phyloP scores from a whole-genome alignment of 2,888 invertebrate species.

The Gibbula magus region DNA sequence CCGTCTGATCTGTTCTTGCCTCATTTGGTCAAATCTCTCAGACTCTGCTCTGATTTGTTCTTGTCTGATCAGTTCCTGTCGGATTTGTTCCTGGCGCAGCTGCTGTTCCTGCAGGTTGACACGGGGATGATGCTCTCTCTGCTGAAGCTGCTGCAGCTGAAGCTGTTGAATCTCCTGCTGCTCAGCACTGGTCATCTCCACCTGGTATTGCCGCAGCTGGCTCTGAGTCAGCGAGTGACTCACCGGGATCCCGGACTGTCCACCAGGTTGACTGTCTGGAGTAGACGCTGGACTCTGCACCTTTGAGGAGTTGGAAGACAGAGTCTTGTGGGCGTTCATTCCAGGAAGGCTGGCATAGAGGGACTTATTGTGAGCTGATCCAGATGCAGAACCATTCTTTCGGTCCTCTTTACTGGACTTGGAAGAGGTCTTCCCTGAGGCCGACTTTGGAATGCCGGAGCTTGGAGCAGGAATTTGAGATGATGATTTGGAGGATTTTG shows the following conservation, averaged over 20 bases:
- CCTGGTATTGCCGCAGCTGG: neutral
- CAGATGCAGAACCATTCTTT: slow-evolving; percentile 41
- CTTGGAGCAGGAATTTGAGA: slow-evolving; percentile 44
- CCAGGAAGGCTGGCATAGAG: slow-evolving; percentile 41
- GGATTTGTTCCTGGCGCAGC: slow-evolving; percentile 29
- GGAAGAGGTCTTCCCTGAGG: slow-evolving; percentile 39
- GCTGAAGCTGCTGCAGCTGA: slow-evolving; percentile 34
- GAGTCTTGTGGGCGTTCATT: slow-evolving; percentile 30
- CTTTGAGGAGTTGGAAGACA: slow-evolving; percentile 33
- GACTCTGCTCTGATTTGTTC: slow-evolving; percentile 17
- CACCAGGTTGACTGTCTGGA: slow-evolving; percentile 19
- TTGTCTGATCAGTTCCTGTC: slow-evolving; percentile 21
- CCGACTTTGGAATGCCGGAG: slow-evolving; percentile 60
- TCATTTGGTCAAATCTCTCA: slow-evolving; percentile 15
- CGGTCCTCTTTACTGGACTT: slow-evolving; percentile 61
- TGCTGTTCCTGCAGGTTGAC: slow-evolving; percentile 38
- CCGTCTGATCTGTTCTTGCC: slow-evolving; percentile 11
- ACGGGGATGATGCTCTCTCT: slow-evolving; percentile 30
- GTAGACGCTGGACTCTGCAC: slow-evolving; percentile 34
- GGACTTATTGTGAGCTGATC: slow-evolving; percentile 39
- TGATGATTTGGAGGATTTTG: slow-evolving; percentile 44
- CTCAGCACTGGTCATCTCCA: slow-evolving; percentile 6
- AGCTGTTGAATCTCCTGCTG: slow-evolving; percentile 30
- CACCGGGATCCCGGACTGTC: neutral
- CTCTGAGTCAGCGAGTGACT: slow-evolving; percentile 12